Evolutionary conservation across 2,797 vertebrate species (phyloP).

Genomic region (Tragopan temminckii): DNA sequence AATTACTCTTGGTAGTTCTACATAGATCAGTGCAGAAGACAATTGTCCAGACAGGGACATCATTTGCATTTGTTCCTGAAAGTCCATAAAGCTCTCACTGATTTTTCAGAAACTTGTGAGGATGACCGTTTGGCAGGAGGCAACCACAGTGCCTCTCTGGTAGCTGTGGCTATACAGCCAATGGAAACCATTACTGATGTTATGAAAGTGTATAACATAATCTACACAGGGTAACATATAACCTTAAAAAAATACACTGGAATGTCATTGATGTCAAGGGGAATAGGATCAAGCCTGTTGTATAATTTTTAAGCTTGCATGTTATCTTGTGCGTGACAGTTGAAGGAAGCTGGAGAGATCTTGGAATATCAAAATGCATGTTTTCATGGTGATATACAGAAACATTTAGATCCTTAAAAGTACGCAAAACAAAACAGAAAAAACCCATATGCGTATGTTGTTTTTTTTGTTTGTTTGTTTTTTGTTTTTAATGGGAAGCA

Average conservation of each 20-base stretch:
- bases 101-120: conserved; percentile 13
- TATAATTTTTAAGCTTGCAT: background rate
- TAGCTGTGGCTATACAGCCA: background rate
- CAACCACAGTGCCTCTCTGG: background rate
- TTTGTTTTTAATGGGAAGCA: too few species aligned
- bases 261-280: background rate
- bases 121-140: conserved; percentile 5
- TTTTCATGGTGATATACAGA: background rate
- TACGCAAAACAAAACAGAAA: background rate
- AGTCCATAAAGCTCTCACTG: background rate
- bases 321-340: fast-evolving
- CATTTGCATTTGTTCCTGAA: background rate
- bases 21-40: background rate
- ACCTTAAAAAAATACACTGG: background rate
- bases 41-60: background rate
- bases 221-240: background rate
- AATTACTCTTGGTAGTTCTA: background rate
- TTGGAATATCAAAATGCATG: fast-evolving
- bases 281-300: background rate
- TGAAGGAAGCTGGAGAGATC: background rate
- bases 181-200: background rate
- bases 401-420: background rate
- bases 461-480: background rate
- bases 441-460: too few species aligned
- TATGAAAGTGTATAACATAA: background rate